Conservation (phyloP, 2,888 invertebrate species). For the Patella depressa region DNA sequence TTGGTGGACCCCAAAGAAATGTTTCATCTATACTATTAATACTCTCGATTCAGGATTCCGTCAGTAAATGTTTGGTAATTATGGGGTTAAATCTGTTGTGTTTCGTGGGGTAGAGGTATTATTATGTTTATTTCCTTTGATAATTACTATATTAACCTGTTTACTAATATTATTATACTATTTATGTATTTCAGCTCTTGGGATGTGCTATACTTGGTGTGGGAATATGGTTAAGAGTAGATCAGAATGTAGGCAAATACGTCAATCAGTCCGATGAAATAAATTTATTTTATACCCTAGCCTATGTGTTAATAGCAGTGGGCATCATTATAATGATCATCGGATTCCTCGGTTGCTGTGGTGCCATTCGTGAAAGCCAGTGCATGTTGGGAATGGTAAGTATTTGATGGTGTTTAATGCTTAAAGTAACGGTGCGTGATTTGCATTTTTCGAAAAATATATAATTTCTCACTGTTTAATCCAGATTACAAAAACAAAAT, state of each 20-base stretch:
- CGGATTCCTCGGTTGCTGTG: constrained; percentile 87
- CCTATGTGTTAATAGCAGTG: constrained; percentile 81
- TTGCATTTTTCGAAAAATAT: too few relatives aligned
- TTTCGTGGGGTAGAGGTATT: too few relatives aligned
- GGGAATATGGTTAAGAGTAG: constrained; percentile 84
- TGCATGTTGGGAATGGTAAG: constrained; percentile 83
- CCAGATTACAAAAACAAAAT: too few relatives aligned
- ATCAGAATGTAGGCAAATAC: constrained; percentile 78
- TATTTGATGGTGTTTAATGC: constrained; percentile 33
- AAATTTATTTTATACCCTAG: constrained; percentile 78
- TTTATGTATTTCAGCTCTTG: constrained; percentile 76
- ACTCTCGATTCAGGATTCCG: too few relatives aligned
- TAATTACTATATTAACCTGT: not conserved
- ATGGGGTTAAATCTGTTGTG: too few relatives aligned
- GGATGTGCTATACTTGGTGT: constrained; percentile 80
- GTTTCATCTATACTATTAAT: too few relatives aligned
- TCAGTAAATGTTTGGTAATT: too few relatives aligned
- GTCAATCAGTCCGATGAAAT: constrained; percentile 80
- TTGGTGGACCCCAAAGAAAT: too few relatives aligned
- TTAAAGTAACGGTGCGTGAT: too few relatives aligned
- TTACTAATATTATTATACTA: constrained; percentile 3
- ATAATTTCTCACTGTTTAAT: too few relatives aligned
- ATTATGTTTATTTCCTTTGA: not conserved
- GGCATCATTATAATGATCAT: constrained; percentile 82
- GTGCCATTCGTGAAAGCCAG: constrained; percentile 83